A percentile compares a stretch with the other conserved stretches of the same genome.
phyloP scores from a whole-genome alignment of 2,797 vertebrate species.

The Alcedo atthis region DNA sequence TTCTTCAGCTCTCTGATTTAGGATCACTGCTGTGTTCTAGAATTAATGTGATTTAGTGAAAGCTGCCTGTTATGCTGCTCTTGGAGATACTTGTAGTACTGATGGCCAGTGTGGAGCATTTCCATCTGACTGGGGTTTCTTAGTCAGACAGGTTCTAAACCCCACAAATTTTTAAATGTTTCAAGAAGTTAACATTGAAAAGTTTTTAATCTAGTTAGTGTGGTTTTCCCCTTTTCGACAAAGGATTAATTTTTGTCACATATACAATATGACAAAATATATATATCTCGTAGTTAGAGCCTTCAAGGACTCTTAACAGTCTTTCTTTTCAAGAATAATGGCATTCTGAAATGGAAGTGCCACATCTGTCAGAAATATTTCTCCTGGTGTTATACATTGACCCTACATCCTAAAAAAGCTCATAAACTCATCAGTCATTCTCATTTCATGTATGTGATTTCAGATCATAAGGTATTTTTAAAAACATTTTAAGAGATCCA shows the following conservation, averaged over 20 bases:
- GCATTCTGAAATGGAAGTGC: slow-evolving; percentile 80
- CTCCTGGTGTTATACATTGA: slow-evolving; percentile 85
- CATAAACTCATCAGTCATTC: slow-evolving; percentile 84
- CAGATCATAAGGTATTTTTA: not conserved
- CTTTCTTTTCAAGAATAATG: slow-evolving; percentile 66
- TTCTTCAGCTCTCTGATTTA: not conserved
- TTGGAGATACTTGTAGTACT: not conserved
- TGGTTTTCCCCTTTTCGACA: not conserved
- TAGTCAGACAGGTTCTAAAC: not conserved
- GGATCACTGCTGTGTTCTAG: not conserved
- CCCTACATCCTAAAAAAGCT: slow-evolving; percentile 80
- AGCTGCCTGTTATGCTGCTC: not conserved
- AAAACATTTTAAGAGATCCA: not conserved
- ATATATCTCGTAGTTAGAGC: not conserved
- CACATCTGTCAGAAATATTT: slow-evolving; percentile 84
- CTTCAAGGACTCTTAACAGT: not conserved
- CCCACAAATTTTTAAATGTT: not conserved
- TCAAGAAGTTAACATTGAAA: not conserved
- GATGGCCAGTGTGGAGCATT: not conserved
- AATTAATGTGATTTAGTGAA: not conserved
- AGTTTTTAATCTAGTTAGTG: not conserved
- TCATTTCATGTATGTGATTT: slow-evolving; percentile 76
- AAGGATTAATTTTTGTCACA: not conserved
- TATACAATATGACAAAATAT: not conserved
- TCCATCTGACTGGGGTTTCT: not conserved